Evolutionary conservation across 1,140 invertebrate species (phyloP).

Genomic region (Oppia nitens): DNA sequence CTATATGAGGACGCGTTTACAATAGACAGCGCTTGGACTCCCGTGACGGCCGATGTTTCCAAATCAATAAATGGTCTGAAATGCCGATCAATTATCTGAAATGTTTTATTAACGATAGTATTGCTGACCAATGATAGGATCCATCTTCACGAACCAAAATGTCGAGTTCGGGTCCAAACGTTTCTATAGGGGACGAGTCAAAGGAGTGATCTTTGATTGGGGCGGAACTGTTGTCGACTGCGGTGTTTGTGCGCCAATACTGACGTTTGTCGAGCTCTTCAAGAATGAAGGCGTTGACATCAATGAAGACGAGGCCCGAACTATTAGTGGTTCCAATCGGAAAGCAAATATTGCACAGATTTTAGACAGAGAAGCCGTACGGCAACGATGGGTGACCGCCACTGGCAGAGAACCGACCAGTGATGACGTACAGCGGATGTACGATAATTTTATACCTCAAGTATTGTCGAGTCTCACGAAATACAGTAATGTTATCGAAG

Average conservation of each 20-base stretch:
- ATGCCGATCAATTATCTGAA: too few species aligned
- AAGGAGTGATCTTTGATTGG: constrained; percentile 22
- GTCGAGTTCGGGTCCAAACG: constrained; percentile 13
- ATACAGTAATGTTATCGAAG: constrained; percentile 25
- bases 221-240: constrained; percentile 22
- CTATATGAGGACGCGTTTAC: not conserved
- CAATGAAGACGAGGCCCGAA: constrained; percentile 21
- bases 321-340: constrained; percentile 21
- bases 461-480: constrained; percentile 16
- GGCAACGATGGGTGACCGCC: constrained; percentile 15
- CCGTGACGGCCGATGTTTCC: not conserved
- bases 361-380: constrained; percentile 16
- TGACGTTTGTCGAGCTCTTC: constrained; percentile 19
- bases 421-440: constrained; percentile 21
- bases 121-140: too few species aligned
- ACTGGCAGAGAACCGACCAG: constrained; percentile 13
- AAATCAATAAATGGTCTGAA: not conserved
- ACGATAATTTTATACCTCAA: constrained; percentile 19
- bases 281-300: constrained; percentile 20
- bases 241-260: constrained; percentile 20
- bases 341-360: constrained; percentile 22
- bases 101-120: too few species aligned
- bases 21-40: not conserved
- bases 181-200: constrained; percentile 18
- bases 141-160: not conserved